Conservation (phyloP, 2,113 vertebrate species). For the Galbula dea region DNA sequence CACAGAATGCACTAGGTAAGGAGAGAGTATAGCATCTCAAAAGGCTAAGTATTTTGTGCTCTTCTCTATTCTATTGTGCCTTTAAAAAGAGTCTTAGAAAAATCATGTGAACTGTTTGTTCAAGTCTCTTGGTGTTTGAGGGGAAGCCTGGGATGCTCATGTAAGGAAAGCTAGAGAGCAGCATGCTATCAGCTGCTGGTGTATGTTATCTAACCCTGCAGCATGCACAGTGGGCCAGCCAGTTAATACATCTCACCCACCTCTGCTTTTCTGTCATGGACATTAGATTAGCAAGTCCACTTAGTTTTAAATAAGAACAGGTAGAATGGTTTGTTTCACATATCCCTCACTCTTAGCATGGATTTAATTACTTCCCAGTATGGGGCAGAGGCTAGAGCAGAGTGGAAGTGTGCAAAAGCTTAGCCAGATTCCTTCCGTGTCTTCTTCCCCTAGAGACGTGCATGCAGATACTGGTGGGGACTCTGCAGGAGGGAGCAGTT, state of each 20-base stretch:
- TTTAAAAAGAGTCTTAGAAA: background rate
- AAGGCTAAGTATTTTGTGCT: background rate
- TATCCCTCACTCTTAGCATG: background rate
- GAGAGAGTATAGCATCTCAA: background rate
- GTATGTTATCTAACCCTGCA: background rate
- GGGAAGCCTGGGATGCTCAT: background rate
- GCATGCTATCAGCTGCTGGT: background rate
- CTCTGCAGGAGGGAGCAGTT: background rate
- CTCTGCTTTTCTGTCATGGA: background rate
- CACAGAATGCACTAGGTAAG: background rate
- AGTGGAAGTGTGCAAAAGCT: background rate
- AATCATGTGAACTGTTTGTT: background rate
- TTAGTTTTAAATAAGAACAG: slow-evolving; percentile 8
- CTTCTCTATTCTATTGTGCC: background rate
- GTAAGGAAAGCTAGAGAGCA: background rate
- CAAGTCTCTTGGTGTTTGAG: background rate
- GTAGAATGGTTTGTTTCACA: background rate
- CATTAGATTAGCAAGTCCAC: background rate
- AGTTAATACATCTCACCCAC: background rate
- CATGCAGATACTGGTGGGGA: background rate
- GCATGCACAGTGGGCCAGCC: background rate
- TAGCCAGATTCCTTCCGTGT: background rate
- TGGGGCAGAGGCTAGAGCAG: background rate
- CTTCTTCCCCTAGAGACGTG: fast-evolving
- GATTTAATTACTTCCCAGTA: background rate